Evolutionary conservation across 2,888 invertebrate genomes (phyloP), one percentile per base, ranked within the genome.

Genomic region (Dicycla oo): DNA sequence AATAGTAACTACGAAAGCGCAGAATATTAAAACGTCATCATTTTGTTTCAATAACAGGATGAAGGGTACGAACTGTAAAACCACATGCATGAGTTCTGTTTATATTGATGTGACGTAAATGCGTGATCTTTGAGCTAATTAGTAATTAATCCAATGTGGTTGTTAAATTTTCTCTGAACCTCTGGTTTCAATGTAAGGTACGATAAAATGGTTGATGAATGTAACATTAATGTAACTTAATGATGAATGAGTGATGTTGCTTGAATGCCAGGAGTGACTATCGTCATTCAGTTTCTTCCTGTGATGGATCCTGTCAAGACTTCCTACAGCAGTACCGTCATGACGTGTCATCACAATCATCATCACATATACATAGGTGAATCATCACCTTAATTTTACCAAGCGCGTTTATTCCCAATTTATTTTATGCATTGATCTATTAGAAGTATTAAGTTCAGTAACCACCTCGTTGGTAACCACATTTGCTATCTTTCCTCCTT

Each of bases 21-120:
- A 1, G 0, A 56, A 18, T 7, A 15, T 30, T 40, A 1, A 26
- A 18, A 38, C 6, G n/a, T 34, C 26, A 18, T 38, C 5, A 45
- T 18, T 54, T 18, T 23, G 69, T 30, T 23, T n/a, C 38, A 6
- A 61, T 23, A 43, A 72, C 10, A 26, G 20, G 6, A 58, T 34
- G 5, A 26, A 71, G 45, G n/a, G 43, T 13, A n/a, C 15, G 3
- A 18, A 62, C 43, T n/a, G 71, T 62, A 71, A 71, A 71, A 73
- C 61, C 34, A 13, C 49, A 57, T 13, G 3, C 18, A 30, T 45
- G 26, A 20, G 15, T 58, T 71, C 4, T 47, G 13, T 58, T 71
- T 30, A 40, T 40, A 23, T 47, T 18, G n/a, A 5, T 49, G 23
- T 49, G 47, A 60, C 49, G 47, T 49, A 15, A 71, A 13, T 13